Evolutionary conservation across 92 coral and sea anemone genomes (phyloP).

Genomic region (Muricea muricata): DNA sequence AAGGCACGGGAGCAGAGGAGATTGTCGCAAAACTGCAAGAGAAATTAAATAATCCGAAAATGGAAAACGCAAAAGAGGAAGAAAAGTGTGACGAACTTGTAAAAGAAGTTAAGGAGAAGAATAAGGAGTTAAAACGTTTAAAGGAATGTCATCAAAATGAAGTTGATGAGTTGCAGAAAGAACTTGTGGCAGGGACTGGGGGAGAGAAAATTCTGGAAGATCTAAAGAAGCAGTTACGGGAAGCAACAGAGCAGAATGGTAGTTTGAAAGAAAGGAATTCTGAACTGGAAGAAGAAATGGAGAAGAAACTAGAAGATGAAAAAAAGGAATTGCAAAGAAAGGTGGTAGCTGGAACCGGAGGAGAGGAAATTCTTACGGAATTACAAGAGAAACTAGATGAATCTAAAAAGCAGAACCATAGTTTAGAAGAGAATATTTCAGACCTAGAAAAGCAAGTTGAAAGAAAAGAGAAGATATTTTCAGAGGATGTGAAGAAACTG

Average conservation of each 20-base stretch:
- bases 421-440: background rate
- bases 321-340: background rate
- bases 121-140: constrained; percentile 61
- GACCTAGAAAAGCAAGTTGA: background rate
- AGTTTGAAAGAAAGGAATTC: background rate
- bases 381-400: too few species aligned
- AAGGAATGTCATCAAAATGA: constrained; percentile 73
- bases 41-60: too few species aligned
- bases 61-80: background rate
- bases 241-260: too few species aligned
- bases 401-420: too few species aligned
- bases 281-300: background rate
- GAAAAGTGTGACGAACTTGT: background rate
- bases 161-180: background rate
- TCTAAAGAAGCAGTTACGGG: too few species aligned
- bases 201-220: too few species aligned
- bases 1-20: constrained; percentile 48
- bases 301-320: background rate
- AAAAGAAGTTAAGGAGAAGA: background rate
- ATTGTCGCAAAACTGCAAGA: too few species aligned
- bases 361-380: constrained; percentile 39
- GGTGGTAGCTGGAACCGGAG: background rate
- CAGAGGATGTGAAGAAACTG: constrained; percentile 74
- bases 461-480: constrained; percentile 29
- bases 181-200: background rate